phyloP scores from a whole-genome alignment of 2,888 invertebrate genomes.

The Netelia inedita region DNA sequence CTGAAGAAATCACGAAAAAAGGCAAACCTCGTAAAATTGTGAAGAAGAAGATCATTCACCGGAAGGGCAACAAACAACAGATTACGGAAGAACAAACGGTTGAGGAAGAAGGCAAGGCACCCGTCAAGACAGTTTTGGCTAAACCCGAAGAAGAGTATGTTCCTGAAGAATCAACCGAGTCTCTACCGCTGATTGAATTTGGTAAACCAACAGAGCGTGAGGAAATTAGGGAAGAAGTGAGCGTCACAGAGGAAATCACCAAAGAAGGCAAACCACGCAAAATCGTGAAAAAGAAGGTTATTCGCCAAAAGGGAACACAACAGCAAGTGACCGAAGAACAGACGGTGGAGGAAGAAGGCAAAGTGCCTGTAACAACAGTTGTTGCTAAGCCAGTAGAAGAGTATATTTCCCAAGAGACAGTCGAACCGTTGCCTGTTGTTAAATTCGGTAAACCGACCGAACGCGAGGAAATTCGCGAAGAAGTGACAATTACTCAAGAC shows the following conservation, averaged over 20 bases:
- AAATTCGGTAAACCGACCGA: conserved; percentile 51
- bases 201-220: conserved; percentile 82
- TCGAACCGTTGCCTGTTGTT: conserved; percentile 40
- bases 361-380: conserved; percentile 83
- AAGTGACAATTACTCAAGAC: conserved; percentile 81
- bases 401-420: conserved; percentile 56
- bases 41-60: conserved; percentile 83
- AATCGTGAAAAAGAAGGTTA: conserved; percentile 79
- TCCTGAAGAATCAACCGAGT: conserved; percentile 47
- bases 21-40: conserved; percentile 76
- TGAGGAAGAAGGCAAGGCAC: conserved; percentile 83
- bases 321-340: conserved; percentile 86
- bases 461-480: conserved; percentile 79
- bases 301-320: conserved; percentile 80
- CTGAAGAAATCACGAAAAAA: conserved; percentile 73
- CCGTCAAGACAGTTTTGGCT: conserved; percentile 81
- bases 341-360: conserved; percentile 85
- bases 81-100: conserved; percentile 84
- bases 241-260: conserved; percentile 77
- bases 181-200: conserved; percentile 30
- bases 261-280: conserved; percentile 82
- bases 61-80: conserved; percentile 83
- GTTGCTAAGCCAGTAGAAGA: conserved; percentile 76
- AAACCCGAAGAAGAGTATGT: conserved; percentile 75
- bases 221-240: conserved; percentile 78